A percentile compares a stretch with the other conserved stretches of the same genome.
Conservation (phyloP, 2,113 vertebrate genomes). For the Merops nubicus region DNA sequence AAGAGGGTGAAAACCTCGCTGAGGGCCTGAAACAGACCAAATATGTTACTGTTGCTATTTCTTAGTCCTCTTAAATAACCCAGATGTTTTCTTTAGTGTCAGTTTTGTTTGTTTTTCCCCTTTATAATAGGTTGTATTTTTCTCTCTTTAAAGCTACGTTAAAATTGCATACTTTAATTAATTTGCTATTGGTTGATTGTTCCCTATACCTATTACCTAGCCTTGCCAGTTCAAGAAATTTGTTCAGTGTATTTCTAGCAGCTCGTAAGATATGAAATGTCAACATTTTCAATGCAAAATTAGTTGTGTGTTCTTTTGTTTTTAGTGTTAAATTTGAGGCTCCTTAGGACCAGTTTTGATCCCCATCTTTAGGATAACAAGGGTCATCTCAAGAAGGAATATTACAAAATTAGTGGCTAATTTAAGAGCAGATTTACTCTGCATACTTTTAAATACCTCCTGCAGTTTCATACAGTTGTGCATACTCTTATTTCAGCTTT, state of each 20-base stretch:
- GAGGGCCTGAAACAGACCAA: background rate
- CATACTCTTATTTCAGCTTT: background rate
- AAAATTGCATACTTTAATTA: background rate
- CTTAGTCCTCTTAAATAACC: background rate
- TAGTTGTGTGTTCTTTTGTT: background rate
- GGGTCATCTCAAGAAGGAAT: background rate
- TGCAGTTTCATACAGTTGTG: background rate
- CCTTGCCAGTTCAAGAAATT: background rate
- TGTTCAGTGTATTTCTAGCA: background rate
- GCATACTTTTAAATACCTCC: background rate
- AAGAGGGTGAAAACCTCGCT: background rate
- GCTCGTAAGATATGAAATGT: background rate
- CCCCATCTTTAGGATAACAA: background rate
- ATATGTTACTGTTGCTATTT: background rate
- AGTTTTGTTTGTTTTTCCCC: background rate
- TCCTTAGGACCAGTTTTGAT: background rate
- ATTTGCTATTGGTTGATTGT: background rate
- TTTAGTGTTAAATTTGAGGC: background rate
- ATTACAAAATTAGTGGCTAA: background rate
- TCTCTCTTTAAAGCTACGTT: background rate
- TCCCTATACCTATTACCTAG: background rate
- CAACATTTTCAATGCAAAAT: background rate
- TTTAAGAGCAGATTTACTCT: background rate
- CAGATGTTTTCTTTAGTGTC: background rate
- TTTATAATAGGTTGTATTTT: background rate